phyloP scores from a whole-genome alignment of 2,113 vertebrate species.

The Pachycephala philippinensis region DNA sequence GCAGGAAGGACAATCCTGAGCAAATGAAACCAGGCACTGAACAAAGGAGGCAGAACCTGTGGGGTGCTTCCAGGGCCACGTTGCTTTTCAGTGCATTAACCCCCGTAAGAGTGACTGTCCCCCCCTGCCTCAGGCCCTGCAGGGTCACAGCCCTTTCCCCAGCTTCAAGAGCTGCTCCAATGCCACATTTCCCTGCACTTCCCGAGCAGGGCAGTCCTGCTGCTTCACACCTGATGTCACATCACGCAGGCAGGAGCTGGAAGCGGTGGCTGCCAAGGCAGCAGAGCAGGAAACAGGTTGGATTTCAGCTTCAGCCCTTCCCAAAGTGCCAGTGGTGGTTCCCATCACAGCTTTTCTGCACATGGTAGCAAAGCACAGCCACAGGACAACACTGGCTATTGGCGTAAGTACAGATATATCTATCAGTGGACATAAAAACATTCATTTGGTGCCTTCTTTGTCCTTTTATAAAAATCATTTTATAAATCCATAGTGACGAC shows the following conservation, averaged over 20 bases:
- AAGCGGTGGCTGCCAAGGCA: not conserved
- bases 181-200: not conserved
- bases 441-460: not conserved
- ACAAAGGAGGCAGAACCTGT: not conserved
- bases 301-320: not conserved
- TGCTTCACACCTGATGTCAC: not conserved
- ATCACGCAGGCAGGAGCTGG: not conserved
- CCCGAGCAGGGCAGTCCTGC: not conserved
- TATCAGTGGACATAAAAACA: not conserved
- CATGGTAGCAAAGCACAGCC: not conserved
- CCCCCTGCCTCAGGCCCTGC: not conserved
- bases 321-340: not conserved
- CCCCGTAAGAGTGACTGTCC: accelerated
- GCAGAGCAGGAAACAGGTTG: not conserved
- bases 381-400: not conserved
- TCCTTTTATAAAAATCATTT: not conserved
- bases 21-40: not conserved
- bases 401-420: not conserved
- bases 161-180: not conserved
- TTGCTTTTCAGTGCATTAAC: not conserved
- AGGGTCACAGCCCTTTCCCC: not conserved
- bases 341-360: not conserved
- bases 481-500: not conserved
- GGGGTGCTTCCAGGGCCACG: not conserved
- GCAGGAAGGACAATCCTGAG: not conserved